phyloP scores from a whole-genome alignment of 2,888 invertebrate genomes.

The Zaprionus bogoriensis region DNA sequence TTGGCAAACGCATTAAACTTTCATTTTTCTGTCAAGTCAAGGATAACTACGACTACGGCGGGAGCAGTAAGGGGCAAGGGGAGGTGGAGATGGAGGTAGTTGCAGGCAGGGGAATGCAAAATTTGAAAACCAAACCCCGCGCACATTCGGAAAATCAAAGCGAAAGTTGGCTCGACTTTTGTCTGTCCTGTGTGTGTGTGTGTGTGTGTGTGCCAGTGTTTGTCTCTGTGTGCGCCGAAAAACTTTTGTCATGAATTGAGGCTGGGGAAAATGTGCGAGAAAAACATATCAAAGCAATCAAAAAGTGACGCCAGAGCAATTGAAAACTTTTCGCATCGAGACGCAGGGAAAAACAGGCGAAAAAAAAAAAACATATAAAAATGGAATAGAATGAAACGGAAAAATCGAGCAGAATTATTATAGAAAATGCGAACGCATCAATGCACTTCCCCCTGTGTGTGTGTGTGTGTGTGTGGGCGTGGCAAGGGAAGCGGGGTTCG shows the following conservation, averaged over 20 bases:
- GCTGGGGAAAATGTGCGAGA: constrained; percentile 74
- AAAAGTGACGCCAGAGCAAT: constrained; percentile 78
- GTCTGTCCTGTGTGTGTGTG: not conserved
- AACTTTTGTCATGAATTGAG: constrained; percentile 77
- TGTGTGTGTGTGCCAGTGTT: constrained; percentile 25
- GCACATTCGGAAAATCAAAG: constrained; percentile 62
- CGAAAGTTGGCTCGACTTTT: constrained; percentile 69
- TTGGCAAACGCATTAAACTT: constrained; percentile 81
- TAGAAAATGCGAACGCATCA: constrained; percentile 57
- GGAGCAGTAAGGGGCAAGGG: not conserved
- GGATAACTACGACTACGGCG: constrained; percentile 31
- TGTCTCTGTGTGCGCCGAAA: constrained; percentile 39
- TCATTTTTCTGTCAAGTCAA: constrained; percentile 77
- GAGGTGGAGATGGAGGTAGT: not conserved
- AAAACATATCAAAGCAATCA: constrained; percentile 78
- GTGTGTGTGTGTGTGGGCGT: not conserved
- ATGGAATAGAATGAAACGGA: constrained; percentile 8
- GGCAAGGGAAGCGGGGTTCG: not conserved
- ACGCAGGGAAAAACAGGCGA: constrained; percentile 3
- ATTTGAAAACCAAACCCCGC: constrained; percentile 22
- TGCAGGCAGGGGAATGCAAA: constrained; percentile 30
- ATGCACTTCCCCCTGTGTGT: constrained; percentile 31
- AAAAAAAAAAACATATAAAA: constrained; percentile 20
- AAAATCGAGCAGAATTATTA: constrained; percentile 42
- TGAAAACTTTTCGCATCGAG: constrained; percentile 75